Evolutionary conservation across 1,140 invertebrate species (phyloP), one percentile per base, ranked within the genome.

Genomic region (Drosophila seguyi): DNA sequence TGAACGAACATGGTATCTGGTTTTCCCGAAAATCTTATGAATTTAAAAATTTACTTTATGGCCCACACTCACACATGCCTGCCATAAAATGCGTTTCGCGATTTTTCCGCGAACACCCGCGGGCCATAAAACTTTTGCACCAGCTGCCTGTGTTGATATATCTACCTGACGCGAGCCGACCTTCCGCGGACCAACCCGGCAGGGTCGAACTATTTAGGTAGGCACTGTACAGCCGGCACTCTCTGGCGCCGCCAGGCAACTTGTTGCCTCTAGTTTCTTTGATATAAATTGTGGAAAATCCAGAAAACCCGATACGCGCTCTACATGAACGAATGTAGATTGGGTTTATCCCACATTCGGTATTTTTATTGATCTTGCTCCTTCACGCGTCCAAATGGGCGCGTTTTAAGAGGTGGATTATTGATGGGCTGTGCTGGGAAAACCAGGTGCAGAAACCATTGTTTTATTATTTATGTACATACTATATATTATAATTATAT

Each of bases 11-110:
- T 42, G 50, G 63, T 72, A 58, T 56, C 81, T 79, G 88, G 88
- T 74, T 91, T 91, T 91, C 52, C 88, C 88, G 67, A 87, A 91
- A 91, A 85, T 88, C 81, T 91, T 88, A 91, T 91, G 88, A 91
- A 91, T 91, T 88, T 91, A 85, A 91, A 91, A 69, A 59, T 58
- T 16, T 39, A 74, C 57, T 84, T 88, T 90, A 90, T 75, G 62
- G 60, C 25, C 5, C 38, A 16, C 38, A 59, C 56, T 48, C 66
- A 81, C 85, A 90, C 80, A 67, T 90, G 75, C 52, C 52, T 60
- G 47, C 27, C 79, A 85, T 90, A 90, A 90, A 90, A 67, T 66
- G 18, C 20, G 44, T 86, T 90, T 71, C 87, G 87, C 87, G 87
- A 91, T 81, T 77, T 77, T 90, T 86, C 79, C 50, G 56, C 76